Base-by-base conservation (phyloP, 2,113 vertebrate genomes). In the Macaca fascicularis region DNA sequence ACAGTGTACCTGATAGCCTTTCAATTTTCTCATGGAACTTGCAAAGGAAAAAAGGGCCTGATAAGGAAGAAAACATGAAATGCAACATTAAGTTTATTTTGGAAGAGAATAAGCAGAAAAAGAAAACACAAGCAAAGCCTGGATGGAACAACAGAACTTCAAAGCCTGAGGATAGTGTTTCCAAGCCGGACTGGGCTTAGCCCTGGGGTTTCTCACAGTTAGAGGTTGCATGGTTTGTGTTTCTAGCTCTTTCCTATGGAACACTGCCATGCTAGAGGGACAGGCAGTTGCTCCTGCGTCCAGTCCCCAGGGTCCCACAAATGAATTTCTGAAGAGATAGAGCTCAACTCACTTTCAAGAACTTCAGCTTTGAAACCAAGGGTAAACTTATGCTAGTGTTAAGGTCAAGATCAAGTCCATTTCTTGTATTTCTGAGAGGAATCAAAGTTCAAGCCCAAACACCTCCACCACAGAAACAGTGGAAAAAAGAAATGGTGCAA, bases 321-420 rank as follows among this genome's bases (percentile, higher is more conserved):
- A 84, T 25, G 84, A 93, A 90, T 52, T 64, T 78, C 82, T 67
- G 8, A 72, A 48, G 88, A 78, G 25, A 48, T 3, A 45, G n/a
- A 75, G 23, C 80, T 75, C 38, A 57, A 57, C 45, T 90, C 78
- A 25, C 69, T 95, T 95, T 90, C 25, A 67, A 89, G 81, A 97
- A 92, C 80, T 85, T 82, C 84, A 67, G 25, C 67, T 87, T 91
- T 43, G n/a, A 96, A 97, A 76, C 74, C 25, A 69, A 86, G n/a
- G 35, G 12, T 93, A 81, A 94, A 89, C 5, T 78, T 23, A 38
- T 35, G 43, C 32, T 84, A 76, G n/a, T 52, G 72, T 93, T 38
- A 85, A 85, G 84, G 43, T 95, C 64, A 82, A 0, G 5, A 86
- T 30, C 32, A 80, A 92, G 38, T 11, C 38, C 6, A 2, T 74